phyloP scores from a whole-genome alignment of 2,113 vertebrate genomes.

The Globicephala melas region DNA sequence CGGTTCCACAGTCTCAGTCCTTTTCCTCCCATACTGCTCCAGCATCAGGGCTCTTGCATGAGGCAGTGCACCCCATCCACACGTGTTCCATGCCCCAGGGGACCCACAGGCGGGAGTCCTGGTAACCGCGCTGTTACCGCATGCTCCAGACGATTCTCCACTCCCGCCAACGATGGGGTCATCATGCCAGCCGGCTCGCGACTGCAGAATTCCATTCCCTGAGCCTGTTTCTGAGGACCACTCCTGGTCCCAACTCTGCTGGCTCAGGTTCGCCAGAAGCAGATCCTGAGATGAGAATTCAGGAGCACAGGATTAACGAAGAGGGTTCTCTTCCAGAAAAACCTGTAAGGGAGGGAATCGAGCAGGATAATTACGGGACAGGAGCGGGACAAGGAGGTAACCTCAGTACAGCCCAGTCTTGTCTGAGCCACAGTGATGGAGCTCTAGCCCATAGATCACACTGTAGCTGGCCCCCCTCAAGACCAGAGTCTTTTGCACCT shows the following conservation, averaged over 20 bases:
- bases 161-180: accelerated
- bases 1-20: not conserved
- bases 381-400: too few species aligned
- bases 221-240: not conserved
- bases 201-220: not conserved
- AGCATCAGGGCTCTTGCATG: not conserved
- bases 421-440: accelerated
- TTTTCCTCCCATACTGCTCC: not conserved
- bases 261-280: not conserved
- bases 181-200: accelerated
- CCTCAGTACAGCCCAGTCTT: not conserved
- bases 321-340: not conserved
- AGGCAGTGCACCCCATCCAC: accelerated
- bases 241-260: not conserved
- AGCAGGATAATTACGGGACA: not conserved
- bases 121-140: not conserved
- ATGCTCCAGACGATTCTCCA: accelerated
- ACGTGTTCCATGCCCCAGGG: not conserved
- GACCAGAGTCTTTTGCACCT: not conserved
- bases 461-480: too few species aligned
- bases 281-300: not conserved
- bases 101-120: not conserved
- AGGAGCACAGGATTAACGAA: not conserved
- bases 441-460: not conserved
- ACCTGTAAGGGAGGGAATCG: not conserved